phyloP scores from a whole-genome alignment of 2,888 invertebrate species.

The Smittia aterrima region DNA sequence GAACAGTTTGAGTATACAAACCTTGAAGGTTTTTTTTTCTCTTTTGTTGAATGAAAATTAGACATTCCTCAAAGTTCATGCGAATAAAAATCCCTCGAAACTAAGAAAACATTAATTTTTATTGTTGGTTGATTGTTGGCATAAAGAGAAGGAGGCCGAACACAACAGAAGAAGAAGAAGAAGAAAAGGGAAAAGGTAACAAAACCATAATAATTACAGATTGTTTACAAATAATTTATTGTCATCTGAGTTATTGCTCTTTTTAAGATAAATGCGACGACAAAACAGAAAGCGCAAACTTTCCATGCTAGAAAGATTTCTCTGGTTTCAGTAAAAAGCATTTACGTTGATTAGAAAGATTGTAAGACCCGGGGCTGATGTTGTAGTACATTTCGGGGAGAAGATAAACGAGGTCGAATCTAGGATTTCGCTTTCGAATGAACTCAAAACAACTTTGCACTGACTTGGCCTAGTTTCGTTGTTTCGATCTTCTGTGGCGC shows the following conservation, averaged over 20 bases:
- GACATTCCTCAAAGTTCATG: too few relatives aligned
- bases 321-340: neutral
- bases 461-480: neutral
- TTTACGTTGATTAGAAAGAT: neutral
- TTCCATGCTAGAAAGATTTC: neutral
- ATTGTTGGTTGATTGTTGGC: conserved; percentile 1
- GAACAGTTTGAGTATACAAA: too few relatives aligned
- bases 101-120: neutral
- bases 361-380: neutral
- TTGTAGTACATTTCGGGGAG: neutral
- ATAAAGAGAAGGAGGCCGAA: neutral
- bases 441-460: neutral
- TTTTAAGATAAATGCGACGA: neutral
- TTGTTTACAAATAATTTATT: conserved; percentile 41
- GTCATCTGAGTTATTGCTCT: conserved; percentile 24
- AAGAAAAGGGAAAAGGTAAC: neutral
- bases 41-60: neutral
- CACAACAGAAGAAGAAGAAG: neutral
- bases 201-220: conserved; percentile 31
- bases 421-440: neutral
- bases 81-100: too few relatives aligned
- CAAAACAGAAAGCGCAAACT: neutral
- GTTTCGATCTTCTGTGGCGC: neutral
- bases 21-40: too few relatives aligned
- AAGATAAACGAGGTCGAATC: neutral